phyloP scores from a whole-genome alignment of 2,888 invertebrate species.

The Abscondita cerata region DNA sequence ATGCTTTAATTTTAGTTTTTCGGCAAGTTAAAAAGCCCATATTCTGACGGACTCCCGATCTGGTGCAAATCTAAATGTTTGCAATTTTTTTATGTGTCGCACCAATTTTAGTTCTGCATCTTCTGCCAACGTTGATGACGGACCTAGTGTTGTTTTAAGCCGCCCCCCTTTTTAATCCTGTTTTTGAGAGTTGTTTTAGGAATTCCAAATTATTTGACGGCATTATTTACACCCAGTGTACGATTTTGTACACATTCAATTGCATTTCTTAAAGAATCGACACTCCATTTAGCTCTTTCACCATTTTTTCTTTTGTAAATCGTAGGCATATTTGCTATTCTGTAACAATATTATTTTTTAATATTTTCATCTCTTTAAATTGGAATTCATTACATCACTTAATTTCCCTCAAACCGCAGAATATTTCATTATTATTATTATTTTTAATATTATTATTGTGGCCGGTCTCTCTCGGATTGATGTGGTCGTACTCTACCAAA shows the following conservation, averaged over 20 bases:
- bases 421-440: constrained; percentile 1
- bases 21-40: constrained; percentile 37
- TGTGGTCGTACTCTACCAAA: constrained; percentile 2
- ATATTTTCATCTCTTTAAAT: neutral
- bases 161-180: constrained; percentile 7
- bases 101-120: constrained; percentile 34
- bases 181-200: constrained; percentile 11
- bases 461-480: neutral
- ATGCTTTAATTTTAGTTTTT: constrained; percentile 29
- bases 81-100: constrained; percentile 38
- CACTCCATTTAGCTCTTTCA: constrained; percentile 5
- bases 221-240: constrained; percentile 19
- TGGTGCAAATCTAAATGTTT: constrained; percentile 38
- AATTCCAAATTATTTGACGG: constrained; percentile 18
- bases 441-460: neutral
- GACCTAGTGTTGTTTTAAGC: constrained; percentile 1
- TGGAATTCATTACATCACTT: neutral
- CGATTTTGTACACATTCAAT: constrained; percentile 7
- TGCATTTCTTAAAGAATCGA: constrained; percentile 1
- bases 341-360: neutral
- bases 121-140: constrained; percentile 15
- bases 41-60: constrained; percentile 38
- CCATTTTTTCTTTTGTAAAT: constrained; percentile 11
- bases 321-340: constrained; percentile 6
- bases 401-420: too few relatives aligned